A percentile compares a stretch with the other conserved stretches of the same genome.
phyloP scores from a whole-genome alignment of 2,797 vertebrate genomes.

The Leptatherina wallacei region DNA sequence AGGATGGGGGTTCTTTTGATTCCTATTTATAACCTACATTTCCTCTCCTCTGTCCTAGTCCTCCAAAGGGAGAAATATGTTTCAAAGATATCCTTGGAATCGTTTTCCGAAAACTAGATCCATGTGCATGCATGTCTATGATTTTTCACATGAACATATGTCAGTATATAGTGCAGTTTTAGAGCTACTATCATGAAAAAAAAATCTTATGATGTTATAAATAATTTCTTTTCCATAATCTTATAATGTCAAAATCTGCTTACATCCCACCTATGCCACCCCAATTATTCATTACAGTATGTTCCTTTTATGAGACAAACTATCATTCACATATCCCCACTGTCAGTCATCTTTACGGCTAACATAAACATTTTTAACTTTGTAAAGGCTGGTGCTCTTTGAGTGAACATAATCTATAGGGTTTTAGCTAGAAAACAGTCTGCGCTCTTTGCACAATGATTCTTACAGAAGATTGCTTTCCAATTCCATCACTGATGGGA shows the following conservation, averaged over 20 bases:
- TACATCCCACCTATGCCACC: slow-evolving; percentile 47
- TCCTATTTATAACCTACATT: slow-evolving; percentile 88
- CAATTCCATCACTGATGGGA: slow-evolving; percentile 29
- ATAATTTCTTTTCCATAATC: slow-evolving; percentile 59
- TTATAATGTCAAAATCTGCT: slow-evolving; percentile 66
- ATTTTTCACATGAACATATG: slow-evolving; percentile 65
- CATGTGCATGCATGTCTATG: slow-evolving; percentile 70
- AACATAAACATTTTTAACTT: slow-evolving; percentile 40
- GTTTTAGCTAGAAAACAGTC: slow-evolving; percentile 40
- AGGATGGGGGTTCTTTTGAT: slow-evolving; percentile 82
- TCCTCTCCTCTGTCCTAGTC: slow-evolving; percentile 79
- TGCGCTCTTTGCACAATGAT: slow-evolving; percentile 45
- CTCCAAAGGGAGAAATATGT: slow-evolving; percentile 69
- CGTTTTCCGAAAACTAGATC: slow-evolving; percentile 76
- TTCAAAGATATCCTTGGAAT: slow-evolving; percentile 78
- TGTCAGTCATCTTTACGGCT: slow-evolving; percentile 75
- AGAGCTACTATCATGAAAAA: slow-evolving; percentile 50
- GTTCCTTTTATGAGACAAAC: slow-evolving; percentile 69
- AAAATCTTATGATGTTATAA: slow-evolving; percentile 65
- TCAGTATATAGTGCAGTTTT: slow-evolving; percentile 55
- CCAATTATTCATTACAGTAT: slow-evolving; percentile 59
- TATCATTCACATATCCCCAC: slow-evolving; percentile 64
- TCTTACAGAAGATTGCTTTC: slow-evolving; percentile 30
- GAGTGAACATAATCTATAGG: slow-evolving; percentile 41
- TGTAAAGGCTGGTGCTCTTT: slow-evolving; percentile 47